Percentiles rank a stretch among this genome's conserved stretches.
phyloP scores from a whole-genome alignment of 2,113 vertebrate species.

The Cavia porcellus region DNA sequence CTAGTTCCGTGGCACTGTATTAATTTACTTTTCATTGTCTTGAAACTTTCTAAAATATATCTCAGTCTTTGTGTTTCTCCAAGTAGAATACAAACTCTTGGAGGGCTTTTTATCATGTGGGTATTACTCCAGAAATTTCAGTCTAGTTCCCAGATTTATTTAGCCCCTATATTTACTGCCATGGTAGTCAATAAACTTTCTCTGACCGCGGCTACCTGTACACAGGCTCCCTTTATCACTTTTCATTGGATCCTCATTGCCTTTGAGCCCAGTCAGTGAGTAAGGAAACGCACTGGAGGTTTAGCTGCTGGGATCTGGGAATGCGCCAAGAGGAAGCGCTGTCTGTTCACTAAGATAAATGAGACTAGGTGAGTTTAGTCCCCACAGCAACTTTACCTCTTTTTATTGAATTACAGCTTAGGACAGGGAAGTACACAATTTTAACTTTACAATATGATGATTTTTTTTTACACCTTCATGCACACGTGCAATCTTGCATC shows the following conservation, averaged over 20 bases:
- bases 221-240: slow-evolving; percentile 51
- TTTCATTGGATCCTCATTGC: background rate
- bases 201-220: slow-evolving; percentile 38
- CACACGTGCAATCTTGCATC: background rate
- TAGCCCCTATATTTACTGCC: slow-evolving; percentile 52
- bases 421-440: background rate
- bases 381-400: background rate
- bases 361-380: background rate
- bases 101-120: slow-evolving; percentile 49
- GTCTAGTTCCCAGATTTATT: slow-evolving; percentile 50
- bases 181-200: slow-evolving; percentile 41
- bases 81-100: background rate
- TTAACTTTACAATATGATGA: background rate
- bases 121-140: slow-evolving; percentile 48
- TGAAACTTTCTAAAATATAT: slow-evolving; percentile 2
- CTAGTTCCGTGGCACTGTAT: background rate
- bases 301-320: background rate
- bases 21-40: slow-evolving; percentile 46
- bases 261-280: background rate
- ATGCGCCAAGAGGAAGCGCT: background rate
- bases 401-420: background rate
- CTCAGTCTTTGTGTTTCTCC: slow-evolving; percentile 33
- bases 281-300: slow-evolving; percentile 1
- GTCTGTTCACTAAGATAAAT: slow-evolving; percentile 17
- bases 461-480: background rate